Conservation (phyloP, 2,888 invertebrate genomes). For the Caradrina clavipalpis region DNA sequence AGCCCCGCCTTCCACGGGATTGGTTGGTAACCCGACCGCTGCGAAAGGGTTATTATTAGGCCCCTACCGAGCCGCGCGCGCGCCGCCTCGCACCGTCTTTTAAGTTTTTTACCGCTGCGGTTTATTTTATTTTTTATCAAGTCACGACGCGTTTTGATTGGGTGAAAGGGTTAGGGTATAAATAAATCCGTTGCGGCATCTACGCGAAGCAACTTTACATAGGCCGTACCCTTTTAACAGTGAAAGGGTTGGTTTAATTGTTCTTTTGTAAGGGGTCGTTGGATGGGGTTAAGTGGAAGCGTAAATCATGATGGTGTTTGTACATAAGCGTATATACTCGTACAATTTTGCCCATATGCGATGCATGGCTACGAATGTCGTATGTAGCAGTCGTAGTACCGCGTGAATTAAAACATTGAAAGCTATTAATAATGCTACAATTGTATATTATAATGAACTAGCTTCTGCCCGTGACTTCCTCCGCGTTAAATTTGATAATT, state of each 20-base stretch:
- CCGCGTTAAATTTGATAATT: too few species aligned
- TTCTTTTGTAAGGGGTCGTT: constrained; percentile 73
- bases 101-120: constrained; percentile 82
- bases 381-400: background rate
- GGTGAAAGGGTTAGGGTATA: constrained; percentile 87
- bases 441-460: background rate
- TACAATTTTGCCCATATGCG: background rate
- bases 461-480: too few species aligned
- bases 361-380: background rate
- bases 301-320: constrained; percentile 64
- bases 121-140: constrained; percentile 81
- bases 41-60: constrained; percentile 89
- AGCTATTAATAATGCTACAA: background rate
- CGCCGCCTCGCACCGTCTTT: constrained; percentile 81
- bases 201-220: constrained; percentile 67
- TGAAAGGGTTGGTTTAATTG: constrained; percentile 84
- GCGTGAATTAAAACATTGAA: background rate
- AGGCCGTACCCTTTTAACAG: constrained; percentile 76
- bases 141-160: constrained; percentile 78
- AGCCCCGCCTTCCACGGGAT: constrained; percentile 85
- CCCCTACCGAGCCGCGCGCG: constrained; percentile 78
- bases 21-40: constrained; percentile 86
- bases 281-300: constrained; percentile 75
- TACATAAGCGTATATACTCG: constrained; percentile 49
- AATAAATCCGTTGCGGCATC: constrained; percentile 80